Evolutionary conservation across 2,888 invertebrate species (phyloP).

Genomic region (Spodoptera exigua): DNA sequence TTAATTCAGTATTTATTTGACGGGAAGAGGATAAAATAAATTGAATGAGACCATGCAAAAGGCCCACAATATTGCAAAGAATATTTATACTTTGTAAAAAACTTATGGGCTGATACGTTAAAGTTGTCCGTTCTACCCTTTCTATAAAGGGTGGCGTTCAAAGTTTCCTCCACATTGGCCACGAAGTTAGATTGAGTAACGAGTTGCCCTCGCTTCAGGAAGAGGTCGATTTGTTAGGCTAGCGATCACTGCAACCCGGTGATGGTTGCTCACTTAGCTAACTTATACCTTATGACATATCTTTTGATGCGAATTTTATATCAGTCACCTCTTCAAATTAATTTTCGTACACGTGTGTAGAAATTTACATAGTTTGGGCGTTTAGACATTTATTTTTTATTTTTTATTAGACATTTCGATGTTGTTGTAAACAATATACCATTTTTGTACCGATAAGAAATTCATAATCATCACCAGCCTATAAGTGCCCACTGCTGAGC

Average conservation of each 20-base stretch:
- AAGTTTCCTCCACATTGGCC: conserved; percentile 58
- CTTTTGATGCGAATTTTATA: conserved; percentile 40
- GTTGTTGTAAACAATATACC: too few species aligned
- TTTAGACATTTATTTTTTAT: conserved; percentile 7
- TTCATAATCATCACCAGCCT: too few species aligned
- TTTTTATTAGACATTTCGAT: too few species aligned
- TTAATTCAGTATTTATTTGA: neutral
- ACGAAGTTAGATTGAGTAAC: conserved; percentile 70
- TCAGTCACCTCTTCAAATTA: conserved; percentile 36
- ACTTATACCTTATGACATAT: conserved; percentile 60
- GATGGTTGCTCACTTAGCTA: conserved; percentile 71
- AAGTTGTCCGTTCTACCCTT: conserved; percentile 58
- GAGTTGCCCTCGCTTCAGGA: conserved; percentile 57
- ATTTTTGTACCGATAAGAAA: too few species aligned
- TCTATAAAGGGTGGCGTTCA: conserved; percentile 59
- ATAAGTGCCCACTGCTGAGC: too few species aligned
- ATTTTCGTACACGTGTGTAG: conserved; percentile 30
- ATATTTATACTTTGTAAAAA: conserved; percentile 27
- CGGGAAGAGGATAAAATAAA: conserved; percentile 26
- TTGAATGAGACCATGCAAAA: conserved; percentile 25
- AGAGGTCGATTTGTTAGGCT: conserved; percentile 72
- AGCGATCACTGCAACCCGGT: conserved; percentile 67
- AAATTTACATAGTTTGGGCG: conserved; percentile 15
- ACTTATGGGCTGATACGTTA: conserved; percentile 36
- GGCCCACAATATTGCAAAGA: conserved; percentile 14